Percentiles rank a stretch among this genome's conserved stretches.
phyloP scores from a whole-genome alignment of 2,113 vertebrate genomes.

The Aythya baeri region DNA sequence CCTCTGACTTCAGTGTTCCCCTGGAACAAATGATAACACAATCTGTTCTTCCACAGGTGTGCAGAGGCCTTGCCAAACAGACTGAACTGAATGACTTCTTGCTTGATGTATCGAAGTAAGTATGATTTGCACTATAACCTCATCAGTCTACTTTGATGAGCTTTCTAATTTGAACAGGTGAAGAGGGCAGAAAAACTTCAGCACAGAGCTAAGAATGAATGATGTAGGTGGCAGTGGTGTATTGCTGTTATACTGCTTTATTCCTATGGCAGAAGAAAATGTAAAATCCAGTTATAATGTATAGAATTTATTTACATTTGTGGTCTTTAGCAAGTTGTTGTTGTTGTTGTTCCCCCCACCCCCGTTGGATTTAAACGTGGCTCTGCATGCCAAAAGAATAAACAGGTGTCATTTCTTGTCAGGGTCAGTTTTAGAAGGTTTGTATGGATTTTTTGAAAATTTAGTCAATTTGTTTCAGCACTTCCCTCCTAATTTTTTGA shows the following conservation, averaged over 20 bases:
- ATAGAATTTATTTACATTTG: neutral
- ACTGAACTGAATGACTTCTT: conserved; percentile 99
- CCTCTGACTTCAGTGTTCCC: neutral
- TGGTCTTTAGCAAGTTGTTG: neutral
- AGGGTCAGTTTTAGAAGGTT: neutral
- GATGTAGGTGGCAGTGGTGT: neutral
- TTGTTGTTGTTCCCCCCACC: neutral
- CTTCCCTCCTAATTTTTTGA: accelerated
- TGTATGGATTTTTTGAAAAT: neutral
- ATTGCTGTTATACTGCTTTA: neutral
- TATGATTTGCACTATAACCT: neutral
- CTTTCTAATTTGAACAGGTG: neutral
- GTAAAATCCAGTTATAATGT: neutral
- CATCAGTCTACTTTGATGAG: neutral
- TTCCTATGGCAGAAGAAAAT: neutral
- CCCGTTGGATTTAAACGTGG: neutral
- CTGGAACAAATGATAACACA: neutral
- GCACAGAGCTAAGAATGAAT: neutral
- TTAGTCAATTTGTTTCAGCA: neutral
- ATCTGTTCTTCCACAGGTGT: conserved; percentile 81
- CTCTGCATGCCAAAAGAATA: neutral
- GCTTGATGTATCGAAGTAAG: conserved; percentile 99
- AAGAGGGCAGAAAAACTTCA: neutral
- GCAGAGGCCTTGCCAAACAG: conserved; percentile 97
- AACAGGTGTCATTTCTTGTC: neutral